Evolutionary conservation across 2,888 invertebrate genomes (phyloP).

Genomic region (Drosophila leonis): DNA sequence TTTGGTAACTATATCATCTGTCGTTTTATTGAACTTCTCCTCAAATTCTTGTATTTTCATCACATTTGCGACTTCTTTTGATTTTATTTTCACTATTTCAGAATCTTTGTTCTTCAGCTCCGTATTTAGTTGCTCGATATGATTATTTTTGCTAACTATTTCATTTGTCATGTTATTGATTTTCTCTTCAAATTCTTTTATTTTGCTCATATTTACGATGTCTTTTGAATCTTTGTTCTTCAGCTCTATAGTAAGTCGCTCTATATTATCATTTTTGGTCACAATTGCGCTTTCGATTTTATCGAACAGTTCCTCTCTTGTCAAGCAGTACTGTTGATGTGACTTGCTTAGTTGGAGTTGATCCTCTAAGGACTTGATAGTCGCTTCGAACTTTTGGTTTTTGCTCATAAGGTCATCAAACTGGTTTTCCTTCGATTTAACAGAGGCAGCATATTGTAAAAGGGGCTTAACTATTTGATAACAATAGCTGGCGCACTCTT

Average conservation of each 20-base stretch:
- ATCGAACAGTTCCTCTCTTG: neutral
- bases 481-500: neutral
- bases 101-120: neutral
- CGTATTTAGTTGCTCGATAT: neutral
- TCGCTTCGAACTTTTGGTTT: neutral
- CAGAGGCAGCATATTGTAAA: neutral
- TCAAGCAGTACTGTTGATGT: neutral
- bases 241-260: neutral
- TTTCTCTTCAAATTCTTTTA: neutral
- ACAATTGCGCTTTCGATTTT: neutral
- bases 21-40: no score
- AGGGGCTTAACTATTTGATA: neutral
- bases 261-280: neutral
- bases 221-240: neutral
- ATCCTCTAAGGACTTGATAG: neutral
- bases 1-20: neutral
- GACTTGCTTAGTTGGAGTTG: neutral
- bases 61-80: no score
- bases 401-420: neutral
- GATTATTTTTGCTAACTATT: neutral
- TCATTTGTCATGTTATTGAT: neutral
- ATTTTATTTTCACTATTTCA: neutral
- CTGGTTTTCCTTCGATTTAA: neutral
- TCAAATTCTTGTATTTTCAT: no score
- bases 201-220: neutral